phyloP scores from a whole-genome alignment of 2,888 invertebrate species.

The Drosophila kuntzei region DNA sequence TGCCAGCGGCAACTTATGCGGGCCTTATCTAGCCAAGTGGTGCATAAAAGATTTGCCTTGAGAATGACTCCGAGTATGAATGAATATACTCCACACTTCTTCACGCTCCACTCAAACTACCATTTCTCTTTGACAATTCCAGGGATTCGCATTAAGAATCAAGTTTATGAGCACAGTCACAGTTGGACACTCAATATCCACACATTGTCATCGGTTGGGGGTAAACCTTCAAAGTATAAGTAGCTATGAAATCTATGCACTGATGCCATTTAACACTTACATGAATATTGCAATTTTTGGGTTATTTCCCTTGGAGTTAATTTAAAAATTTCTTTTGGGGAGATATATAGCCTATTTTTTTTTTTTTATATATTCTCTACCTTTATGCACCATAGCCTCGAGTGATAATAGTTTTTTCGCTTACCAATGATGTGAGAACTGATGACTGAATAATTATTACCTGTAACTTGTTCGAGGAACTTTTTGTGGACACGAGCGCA shows the following conservation, averaged over 20 bases:
- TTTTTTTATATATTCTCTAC: no score
- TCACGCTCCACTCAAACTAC: not conserved
- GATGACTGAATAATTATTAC: no score
- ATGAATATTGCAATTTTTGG: no score
- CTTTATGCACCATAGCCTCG: no score
- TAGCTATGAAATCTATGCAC: not conserved
- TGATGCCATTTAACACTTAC: not conserved
- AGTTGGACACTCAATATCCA: constrained; percentile 15
- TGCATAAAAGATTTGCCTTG: constrained; percentile 57
- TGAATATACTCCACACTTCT: not conserved
- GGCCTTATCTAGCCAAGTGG: constrained; percentile 49
- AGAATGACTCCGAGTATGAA: constrained; percentile 11
- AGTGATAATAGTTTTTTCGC: no score
- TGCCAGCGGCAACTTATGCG: constrained; percentile 42
- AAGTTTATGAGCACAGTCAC: constrained; percentile 10
- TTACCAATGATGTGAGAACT: no score
- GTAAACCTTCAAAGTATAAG: not conserved
- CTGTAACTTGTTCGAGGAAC: no score
- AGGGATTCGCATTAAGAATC: constrained; percentile 5
- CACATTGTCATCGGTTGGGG: not conserved
- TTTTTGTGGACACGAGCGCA: no score
- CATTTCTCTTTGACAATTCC: constrained; percentile 1
- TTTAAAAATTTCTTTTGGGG: no score
- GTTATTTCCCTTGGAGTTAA: no score
- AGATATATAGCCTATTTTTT: no score